A percentile compares a stretch with the other conserved stretches of the same genome.
These are phyloP conservation scores for Drosophila nr. fundita DNA, from an alignment of 2,888 invertebrate species.

Conservation along the genomic window DNA sequence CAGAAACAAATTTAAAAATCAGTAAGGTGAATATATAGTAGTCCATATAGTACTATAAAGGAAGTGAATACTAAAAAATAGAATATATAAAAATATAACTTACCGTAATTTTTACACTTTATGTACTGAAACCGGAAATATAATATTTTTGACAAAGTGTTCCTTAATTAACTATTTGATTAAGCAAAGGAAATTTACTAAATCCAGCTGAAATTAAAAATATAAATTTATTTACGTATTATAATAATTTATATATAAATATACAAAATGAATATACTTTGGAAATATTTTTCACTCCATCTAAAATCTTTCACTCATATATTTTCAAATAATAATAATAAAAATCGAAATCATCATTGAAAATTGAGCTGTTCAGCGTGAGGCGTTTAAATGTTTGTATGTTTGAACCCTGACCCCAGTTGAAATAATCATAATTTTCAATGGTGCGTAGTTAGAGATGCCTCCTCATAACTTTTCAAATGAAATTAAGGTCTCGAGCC, in stretches of 20 bases:
- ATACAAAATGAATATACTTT: background rate
- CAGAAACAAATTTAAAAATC: too few relatives aligned
- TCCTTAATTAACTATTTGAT: background rate
- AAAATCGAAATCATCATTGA: background rate
- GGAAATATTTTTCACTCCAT: background rate
- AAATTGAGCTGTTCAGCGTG: conserved; percentile 4
- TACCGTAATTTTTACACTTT: background rate
- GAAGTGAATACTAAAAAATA: background rate
- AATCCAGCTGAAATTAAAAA: background rate
- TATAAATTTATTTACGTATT: background rate
- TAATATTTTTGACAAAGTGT: too few relatives aligned
- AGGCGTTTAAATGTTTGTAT: background rate
- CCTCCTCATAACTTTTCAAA: conserved; percentile 60
- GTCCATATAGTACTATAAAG: background rate
- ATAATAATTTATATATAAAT: too few relatives aligned
- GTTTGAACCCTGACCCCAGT: background rate
- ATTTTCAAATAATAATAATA: background rate
- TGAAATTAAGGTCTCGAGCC: conserved; percentile 52
- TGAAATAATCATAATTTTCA: conserved; percentile 27
- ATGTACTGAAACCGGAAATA: background rate
- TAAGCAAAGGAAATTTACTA: too few relatives aligned
- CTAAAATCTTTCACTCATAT: background rate
- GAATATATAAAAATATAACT: background rate
- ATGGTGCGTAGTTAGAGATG: conserved; percentile 9
- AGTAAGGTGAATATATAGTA: background rate